Evolutionary conservation across 2,888 invertebrate genomes (phyloP).

Genomic region (Tryphoninae sp.): DNA sequence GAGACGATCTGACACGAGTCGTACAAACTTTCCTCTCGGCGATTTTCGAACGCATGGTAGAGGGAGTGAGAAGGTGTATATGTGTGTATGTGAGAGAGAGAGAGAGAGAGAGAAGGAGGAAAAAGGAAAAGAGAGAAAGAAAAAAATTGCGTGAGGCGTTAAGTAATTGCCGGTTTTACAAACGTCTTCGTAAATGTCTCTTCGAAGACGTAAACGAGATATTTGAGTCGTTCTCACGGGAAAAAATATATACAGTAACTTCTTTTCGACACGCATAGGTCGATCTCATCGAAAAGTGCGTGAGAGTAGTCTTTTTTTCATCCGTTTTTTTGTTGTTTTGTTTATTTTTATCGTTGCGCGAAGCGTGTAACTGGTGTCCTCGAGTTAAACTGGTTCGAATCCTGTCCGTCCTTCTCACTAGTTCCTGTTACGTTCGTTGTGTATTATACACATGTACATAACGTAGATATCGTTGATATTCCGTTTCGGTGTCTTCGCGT

Average conservation of each 20-base stretch:
- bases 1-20: conserved; percentile 31
- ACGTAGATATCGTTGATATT: conserved; percentile 20
- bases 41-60: no score
- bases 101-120: neutral
- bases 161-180: conserved; percentile 43
- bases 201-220: conserved; percentile 34
- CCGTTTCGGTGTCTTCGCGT: neutral
- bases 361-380: conserved; percentile 58
- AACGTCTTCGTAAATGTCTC: conserved; percentile 17
- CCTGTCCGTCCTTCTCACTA: conserved; percentile 44
- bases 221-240: neutral
- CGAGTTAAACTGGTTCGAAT: conserved; percentile 62
- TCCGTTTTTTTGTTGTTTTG: neutral
- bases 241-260: conserved; percentile 5
- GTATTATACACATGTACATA: conserved; percentile 10
- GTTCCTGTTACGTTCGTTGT: conserved; percentile 20
- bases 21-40: neutral
- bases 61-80: no score
- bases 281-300: conserved; percentile 43
- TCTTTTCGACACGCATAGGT: conserved; percentile 31
- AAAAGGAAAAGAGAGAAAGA: conserved; percentile 2
- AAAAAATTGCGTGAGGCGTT: conserved; percentile 33
- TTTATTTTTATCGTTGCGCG: conserved; percentile 22
- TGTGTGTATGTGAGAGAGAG: no score
- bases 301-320: conserved; percentile 14